Base-by-base conservation (phyloP, 2,888 invertebrate species). In the Panzeria rudis region DNA sequence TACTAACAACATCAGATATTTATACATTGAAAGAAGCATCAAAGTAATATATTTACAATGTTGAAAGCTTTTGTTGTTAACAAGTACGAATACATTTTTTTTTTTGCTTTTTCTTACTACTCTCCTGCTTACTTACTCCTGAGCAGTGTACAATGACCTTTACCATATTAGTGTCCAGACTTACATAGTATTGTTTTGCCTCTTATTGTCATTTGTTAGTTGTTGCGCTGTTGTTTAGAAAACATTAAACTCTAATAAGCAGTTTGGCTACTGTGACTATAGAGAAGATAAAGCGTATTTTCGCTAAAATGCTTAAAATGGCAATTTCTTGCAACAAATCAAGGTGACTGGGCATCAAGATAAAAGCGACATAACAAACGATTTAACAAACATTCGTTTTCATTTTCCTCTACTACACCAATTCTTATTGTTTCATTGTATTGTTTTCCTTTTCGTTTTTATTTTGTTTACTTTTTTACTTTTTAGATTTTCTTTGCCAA, bases 331-430 rank as follows among this genome's bases (percentile, higher is more conserved):
- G 62, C 91, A 91, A 91, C 91, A 90, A 91, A 90, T 91, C 90
- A 90, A 90, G 90, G 91, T 91, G 91, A 90, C 91, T 90, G 90
- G 90, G 89, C 91, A 90, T 90, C 91, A 90, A 91, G 90, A 90
- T 90, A 91, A 91, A 90, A 81, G 50, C 75, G 90, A 89, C 91
- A 90, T 90, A 91, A 90, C 89, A 91, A 91, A 91, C 90, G 90
- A 91, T 90, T 90, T 90, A 83, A 71, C 83, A 81, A 87, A 79
- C 68, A 69, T 77, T 38, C 38, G 38, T 13, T 38, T 38, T 38
- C 38, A 38, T 38, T 38, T 13, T 9, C 38, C 13, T 38, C 38
- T 38, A 38, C 38, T 38, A 38, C 38, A 38, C 38, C 11, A 11
- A 38, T 38, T 38, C 38, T 38, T 38, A 38, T 83, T 77, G 76